A percentile compares a stretch with the other conserved stretches of the same genome.
Conservation (phyloP, 2,888 invertebrate species). For the Physocephala rufipes region DNA sequence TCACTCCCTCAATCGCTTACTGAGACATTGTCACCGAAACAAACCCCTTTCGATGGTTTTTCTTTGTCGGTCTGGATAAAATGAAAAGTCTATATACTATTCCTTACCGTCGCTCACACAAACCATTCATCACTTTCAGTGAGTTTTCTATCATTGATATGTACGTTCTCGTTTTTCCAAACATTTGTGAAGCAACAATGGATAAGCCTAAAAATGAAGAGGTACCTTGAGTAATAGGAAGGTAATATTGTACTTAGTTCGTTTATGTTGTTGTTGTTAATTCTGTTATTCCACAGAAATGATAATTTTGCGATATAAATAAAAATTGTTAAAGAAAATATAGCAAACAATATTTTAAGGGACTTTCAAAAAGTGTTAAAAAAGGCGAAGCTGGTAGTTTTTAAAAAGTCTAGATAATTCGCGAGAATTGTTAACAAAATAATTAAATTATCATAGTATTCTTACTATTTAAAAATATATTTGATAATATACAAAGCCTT, state of each 20-base stretch:
- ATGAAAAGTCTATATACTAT: neutral
- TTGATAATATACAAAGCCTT: constrained; percentile 13
- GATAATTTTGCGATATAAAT: no score
- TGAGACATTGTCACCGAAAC: no score
- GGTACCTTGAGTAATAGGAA: neutral
- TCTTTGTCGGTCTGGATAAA: neutral
- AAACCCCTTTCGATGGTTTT: neutral
- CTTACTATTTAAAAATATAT: constrained; percentile 18
- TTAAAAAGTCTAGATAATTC: no score
- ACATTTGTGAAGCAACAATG: neutral
- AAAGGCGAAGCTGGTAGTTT: no score
- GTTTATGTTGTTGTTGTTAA: no score
- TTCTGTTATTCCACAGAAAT: no score
- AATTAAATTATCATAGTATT: neutral
- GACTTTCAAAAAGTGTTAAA: no score
- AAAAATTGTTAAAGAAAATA: neutral
- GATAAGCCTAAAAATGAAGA: neutral
- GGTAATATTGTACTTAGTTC: no score
- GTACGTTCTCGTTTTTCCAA: neutral
- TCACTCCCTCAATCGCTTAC: neutral
- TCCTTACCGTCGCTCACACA: neutral
- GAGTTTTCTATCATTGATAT: constrained; percentile 42
- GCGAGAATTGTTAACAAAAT: no score
- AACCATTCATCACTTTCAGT: constrained; percentile 46
- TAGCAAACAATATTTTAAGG: no score